A percentile compares a stretch with the other conserved stretches of the same genome.
These are phyloP conservation scores for Batillaria attramentaria DNA, from an alignment of 1,140 invertebrate species.

Conservation along the genomic window DNA sequence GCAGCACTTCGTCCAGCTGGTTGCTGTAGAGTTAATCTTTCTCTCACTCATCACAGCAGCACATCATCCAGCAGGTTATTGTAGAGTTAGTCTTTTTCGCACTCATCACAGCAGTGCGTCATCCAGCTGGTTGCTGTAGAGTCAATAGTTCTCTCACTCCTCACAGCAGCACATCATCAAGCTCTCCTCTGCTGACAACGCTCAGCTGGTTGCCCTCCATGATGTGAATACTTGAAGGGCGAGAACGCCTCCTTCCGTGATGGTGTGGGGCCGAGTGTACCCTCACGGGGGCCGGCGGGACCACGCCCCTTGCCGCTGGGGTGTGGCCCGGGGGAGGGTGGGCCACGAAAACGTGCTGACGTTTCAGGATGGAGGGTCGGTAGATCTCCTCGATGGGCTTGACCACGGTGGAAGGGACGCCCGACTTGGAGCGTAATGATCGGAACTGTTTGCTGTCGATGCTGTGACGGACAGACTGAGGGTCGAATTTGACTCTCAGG, in stretches of 20 bases:
- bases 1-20: too few species aligned
- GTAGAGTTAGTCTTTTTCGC: too few species aligned
- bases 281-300: neutral
- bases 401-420: slow-evolving; percentile 31
- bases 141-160: too few species aligned
- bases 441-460: neutral
- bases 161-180: slow-evolving; percentile 17
- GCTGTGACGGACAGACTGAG: neutral
- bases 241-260: neutral
- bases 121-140: too few species aligned
- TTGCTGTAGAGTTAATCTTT: too few species aligned
- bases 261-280: neutral
- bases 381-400: slow-evolving; percentile 44
- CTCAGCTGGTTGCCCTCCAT: slow-evolving; percentile 24
- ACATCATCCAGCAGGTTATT: too few species aligned
- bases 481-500: slow-evolving; percentile 24
- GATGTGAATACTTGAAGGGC: slow-evolving; percentile 20
- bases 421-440: neutral
- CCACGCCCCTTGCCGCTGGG: neutral
- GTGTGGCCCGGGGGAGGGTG: neutral
- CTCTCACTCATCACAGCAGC: too few species aligned
- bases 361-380: neutral
- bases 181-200: neutral
- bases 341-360: neutral
- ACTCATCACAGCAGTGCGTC: too few species aligned